Base-by-base conservation (phyloP, 1,140 invertebrate species). In the Drosophila parvula region DNA sequence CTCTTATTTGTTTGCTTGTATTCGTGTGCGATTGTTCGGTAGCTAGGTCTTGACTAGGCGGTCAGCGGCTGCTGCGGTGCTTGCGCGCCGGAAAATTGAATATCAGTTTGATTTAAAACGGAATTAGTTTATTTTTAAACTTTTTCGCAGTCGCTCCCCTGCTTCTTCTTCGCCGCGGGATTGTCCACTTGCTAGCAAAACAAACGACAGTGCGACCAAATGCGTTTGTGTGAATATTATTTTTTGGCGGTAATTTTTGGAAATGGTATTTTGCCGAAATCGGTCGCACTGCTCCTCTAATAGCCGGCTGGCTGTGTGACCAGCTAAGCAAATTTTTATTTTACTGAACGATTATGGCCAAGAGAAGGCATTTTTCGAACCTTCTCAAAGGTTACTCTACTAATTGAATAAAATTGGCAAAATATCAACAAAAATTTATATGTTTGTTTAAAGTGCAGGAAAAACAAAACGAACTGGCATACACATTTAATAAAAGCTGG, bases 61-160 rank as follows among this genome's bases (percentile, higher is more conserved):
- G 27, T 43, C 28, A 14, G 30, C 36, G 38, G 32, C 43, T 11
- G 22, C 45, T 63, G 27, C 4, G 74, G 16, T 34, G 32, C 11
- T 30, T 71, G 65, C 69, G 69, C 69, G 69, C 69, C 69, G 67
- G 67, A 64, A 78, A 63, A 47, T 74, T 68, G 55, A 75, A 60
- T 71, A 73, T 77, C 14, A 60, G 48, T 78, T 81, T 57, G 61
- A 55, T 76, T 82, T 73, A 22, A 81, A 90, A 56, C 61, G 41
- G 48, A 56, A 68, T 69, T 65, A 50, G 79, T 88, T 85, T 81
- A 89, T 90, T 90, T 89, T 89, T 88, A 86, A 85, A 86, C 83
- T 83, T 70, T 73, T 85, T 61, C 75, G 67, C 70, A 69, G 59
- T 63, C 22, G 22, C 22, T 22, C 48, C 27, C 38, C 57, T 43